Base-by-base conservation (phyloP, 2,797 vertebrate genomes). In the Malurus splendens region DNA sequence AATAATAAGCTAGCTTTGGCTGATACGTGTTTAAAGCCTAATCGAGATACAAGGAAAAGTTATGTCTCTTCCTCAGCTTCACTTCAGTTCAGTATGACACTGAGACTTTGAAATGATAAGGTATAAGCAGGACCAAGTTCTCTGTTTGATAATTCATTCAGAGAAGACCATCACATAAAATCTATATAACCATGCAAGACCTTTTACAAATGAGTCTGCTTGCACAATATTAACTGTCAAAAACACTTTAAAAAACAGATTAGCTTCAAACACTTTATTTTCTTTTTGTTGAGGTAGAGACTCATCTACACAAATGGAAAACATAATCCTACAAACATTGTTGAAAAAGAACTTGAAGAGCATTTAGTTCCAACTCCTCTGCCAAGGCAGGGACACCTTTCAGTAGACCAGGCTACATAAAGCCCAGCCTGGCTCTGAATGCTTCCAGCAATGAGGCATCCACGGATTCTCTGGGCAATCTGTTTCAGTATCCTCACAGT, bases 401-500 rank as follows among this genome's bases (percentile, higher is more conserved):
- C 42, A 47, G 18, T 36, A 28, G 8, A 42, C 4, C 11, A 33
- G 6, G 20, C 47, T 68, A 60, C 25, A 33, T 25, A 25, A 52
- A 60, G 20, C 10, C 19, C 18, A 13, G 12, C 22, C n/a, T n/a
- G 15, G 27, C 36, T 41, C 36, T 62, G 41, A 68, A 62, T 1
- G 2, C 18, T 42, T 77, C 4, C 15, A 42, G 36, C 0, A 1
- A 70, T 24, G 10, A 6, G 18, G 36, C 10, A 62, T 19, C 22
- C 22, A 56, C 28, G 45, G 20, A 36, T 55, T 68, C 36, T 38
- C 30, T 23, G 30, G 20, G 42, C 9, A 68, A 55, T 36, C 8
- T 36, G 14, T 42, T 41, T 12, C 36, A 42, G 22, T 8, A 2
- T 27, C 22, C 13, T 27, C 42, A 70, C 6, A 70, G 48, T 6